Evolutionary conservation across 1,140 invertebrate genomes (phyloP).

Genomic region (Calephelis nemesis): DNA sequence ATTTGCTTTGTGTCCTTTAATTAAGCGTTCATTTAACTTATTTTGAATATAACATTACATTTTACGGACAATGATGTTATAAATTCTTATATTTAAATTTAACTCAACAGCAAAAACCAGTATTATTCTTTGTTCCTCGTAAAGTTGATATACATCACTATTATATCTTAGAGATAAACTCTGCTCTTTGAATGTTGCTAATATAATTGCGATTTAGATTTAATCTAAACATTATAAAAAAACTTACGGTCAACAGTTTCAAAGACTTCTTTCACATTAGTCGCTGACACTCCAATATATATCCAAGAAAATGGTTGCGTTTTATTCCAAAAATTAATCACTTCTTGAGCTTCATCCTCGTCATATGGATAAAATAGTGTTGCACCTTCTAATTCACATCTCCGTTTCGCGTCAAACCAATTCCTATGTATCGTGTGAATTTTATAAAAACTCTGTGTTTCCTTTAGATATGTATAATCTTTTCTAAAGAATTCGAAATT

Average conservation of each 20-base stretch:
- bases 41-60: no score
- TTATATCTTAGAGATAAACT: background rate
- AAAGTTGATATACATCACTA: no score
- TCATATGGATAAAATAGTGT: constrained; percentile 56
- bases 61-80: no score
- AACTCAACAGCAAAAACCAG: no score
- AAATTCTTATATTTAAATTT: no score
- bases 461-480: constrained; percentile 47
- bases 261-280: constrained; percentile 51
- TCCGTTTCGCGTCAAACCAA: constrained; percentile 48
- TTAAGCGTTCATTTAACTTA: no score
- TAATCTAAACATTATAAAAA: background rate
- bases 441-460: constrained; percentile 53
- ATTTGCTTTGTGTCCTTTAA: no score
- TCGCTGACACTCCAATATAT: constrained; percentile 52
- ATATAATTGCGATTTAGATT: no score
- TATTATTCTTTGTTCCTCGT: no score
- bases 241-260: constrained; percentile 55
- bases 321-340: constrained; percentile 46
- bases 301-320: constrained; percentile 44
- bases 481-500: constrained; percentile 47
- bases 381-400: constrained; percentile 52
- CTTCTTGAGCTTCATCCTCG: constrained; percentile 41
- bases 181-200: background rate
- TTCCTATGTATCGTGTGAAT: constrained; percentile 49